Base-by-base conservation (phyloP, 2,113 vertebrate species). In the Osmerus mordax region DNA sequence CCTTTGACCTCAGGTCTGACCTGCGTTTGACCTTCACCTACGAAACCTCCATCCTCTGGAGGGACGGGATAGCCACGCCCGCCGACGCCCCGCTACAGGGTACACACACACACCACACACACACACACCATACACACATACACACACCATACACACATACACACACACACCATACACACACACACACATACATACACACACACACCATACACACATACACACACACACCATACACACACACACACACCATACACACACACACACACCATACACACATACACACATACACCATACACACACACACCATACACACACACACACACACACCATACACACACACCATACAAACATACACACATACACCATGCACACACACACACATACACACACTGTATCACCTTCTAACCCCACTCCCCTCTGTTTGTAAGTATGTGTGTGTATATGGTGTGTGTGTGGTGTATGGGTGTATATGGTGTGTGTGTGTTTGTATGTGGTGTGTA, bases 1-100 rank as follows among this genome's bases (percentile, higher is more conserved):
- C 95, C 79, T 95, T 95, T 32, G 94, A 95, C 78, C 74, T 95
- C 23, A 92, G 92, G 74, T 94, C 94, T 0, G 94, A 95, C 84
- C 93, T 95, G 0, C 90, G 92, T 1, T 84, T 95, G 9, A 95
- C 94, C 53, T 95, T 95, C 0, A 94, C 94, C 80, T 95, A 95
- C 18, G 94, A 95, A 85, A 95, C 94, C 69, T 93, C 94, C 92
- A 95, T 95, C 91, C 88, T 95, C 87, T 95, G 94, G 94, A 90
- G 78, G 53, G 93, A 95, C 0, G 94, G 94, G 0, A 89, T 95
- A 1, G 93, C 93, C 0, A 95, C 94, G 82, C 94, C 94, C 0
- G 92, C 94, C 0, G 93, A 93, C 55, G 94, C 94, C 0, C 94
- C 94, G 58, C 89, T 95, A 29, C 93, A 94, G 89, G 94, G 94